These are phyloP conservation scores for Tetramorium simillimum DNA, from an alignment of 1,140 invertebrate genomes.

Conservation along the genomic window DNA sequence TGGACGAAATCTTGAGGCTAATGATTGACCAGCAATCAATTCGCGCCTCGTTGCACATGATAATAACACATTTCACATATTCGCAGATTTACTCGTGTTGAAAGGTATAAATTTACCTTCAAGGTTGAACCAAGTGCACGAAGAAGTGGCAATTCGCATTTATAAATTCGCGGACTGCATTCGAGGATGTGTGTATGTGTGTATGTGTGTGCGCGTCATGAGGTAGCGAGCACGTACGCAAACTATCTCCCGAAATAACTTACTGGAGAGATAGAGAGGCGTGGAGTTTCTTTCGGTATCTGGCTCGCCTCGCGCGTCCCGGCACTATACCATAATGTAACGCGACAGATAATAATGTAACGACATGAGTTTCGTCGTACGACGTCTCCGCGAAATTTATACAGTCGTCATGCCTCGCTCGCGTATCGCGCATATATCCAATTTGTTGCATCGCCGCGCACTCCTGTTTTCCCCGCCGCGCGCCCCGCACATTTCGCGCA, in stretches of 20 bases:
- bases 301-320: neutral
- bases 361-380: constrained; percentile 17
- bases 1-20: no score
- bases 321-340: constrained; percentile 29
- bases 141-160: constrained; percentile 1
- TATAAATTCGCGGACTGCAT: constrained; percentile 25
- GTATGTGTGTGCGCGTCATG: neutral
- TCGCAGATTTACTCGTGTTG: neutral
- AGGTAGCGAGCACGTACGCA: constrained; percentile 4
- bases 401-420: neutral
- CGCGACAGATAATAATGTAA: constrained; percentile 57
- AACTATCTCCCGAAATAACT: constrained; percentile 52
- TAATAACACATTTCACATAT: neutral
- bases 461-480: neutral
- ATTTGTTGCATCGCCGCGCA: constrained; percentile 2
- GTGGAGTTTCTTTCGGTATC: constrained; percentile 34
- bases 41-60: neutral
- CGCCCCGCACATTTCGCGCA: neutral
- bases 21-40: neutral
- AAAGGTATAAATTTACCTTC: constrained; percentile 3
- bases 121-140: neutral
- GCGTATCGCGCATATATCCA: constrained; percentile 1
- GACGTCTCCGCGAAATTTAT: constrained; percentile 34
- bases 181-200: neutral
- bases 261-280: constrained; percentile 19